A percentile compares a stretch with the other conserved stretches of the same genome.
These are phyloP conservation scores for Melanogrammus aeglefinus DNA, from an alignment of 2,797 vertebrate species.

Conservation along the genomic window DNA sequence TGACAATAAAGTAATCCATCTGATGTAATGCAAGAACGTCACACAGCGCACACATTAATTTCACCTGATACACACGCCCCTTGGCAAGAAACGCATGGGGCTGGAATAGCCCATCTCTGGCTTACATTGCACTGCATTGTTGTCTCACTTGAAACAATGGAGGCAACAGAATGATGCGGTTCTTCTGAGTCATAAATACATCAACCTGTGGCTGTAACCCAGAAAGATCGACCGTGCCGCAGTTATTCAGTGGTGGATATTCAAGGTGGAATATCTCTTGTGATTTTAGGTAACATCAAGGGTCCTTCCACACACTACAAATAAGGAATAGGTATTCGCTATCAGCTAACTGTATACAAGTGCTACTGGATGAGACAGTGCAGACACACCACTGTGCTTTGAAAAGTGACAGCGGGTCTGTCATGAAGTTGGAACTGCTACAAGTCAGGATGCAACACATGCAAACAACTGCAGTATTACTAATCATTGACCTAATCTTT, in stretches of 20 bases:
- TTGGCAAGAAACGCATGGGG: conserved; percentile 13
- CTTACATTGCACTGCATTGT: conserved; percentile 17
- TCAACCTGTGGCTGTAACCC: conserved; percentile 8
- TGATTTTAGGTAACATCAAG: neutral
- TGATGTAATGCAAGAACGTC: conserved; percentile 51
- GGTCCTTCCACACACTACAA: neutral
- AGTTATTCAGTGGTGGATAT: conserved; percentile 7
- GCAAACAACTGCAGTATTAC: neutral
- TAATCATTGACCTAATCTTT: neutral
- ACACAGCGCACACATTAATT: conserved; percentile 37
- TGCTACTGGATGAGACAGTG: neutral
- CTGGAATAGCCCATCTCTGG: conserved; percentile 20
- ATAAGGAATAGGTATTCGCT: neutral
- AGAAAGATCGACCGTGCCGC: conserved; percentile 2
- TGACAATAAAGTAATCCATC: conserved; percentile 44
- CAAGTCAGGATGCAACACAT: neutral
- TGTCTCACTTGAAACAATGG: conserved; percentile 13
- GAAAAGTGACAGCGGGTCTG: neutral
- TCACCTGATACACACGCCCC: conserved; percentile 29
- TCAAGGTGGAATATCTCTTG: conserved; percentile 32
- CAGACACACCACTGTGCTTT: neutral
- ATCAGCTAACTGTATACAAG: neutral
- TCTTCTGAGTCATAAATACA: conserved; percentile 24
- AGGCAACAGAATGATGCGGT: conserved; percentile 8
- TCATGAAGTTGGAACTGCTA: neutral